Base-by-base conservation (phyloP, 2,888 invertebrate genomes). In the Matsumyia berberina region DNA sequence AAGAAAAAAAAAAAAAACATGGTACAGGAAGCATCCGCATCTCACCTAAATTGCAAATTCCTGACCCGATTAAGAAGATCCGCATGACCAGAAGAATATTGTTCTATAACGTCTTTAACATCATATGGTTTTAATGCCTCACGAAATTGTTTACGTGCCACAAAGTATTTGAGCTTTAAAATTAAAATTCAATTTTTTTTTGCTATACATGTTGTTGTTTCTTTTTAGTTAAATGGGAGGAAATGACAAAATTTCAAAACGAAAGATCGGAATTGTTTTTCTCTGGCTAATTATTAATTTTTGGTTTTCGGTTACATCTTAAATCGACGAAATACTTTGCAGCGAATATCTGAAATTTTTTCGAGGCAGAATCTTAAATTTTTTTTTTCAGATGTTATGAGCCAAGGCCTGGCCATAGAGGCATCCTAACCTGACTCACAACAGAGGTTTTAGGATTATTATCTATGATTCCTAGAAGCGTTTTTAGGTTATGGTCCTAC, bases 61-160 rank as follows among this genome's bases (percentile, higher is more conserved):
- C 96, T 96, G 91, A 96, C 96, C 92, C 97, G 93, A 91, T 96
- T 95, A 91, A 97, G 94, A 92, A 97, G 95, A 93, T 97, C 97
- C 87, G 97, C 96, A 92, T 96, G 96, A 90, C 95, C 95, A 89
- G 96, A 96, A 86, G 96, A 96, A 93, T 97, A 97, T 93, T 97
- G 97, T 92, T 97, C 97, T 92, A 97, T 97, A 92, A 97, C 97
- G 93, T 97, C 97, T 94, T 97, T 97, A 91, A 97, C 97, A 93
- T 97, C 97, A 93, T 97, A 97, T 88, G 97, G 97, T 93, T 97
- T 96, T 92, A 97, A 94, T 90, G 97, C 97, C 93, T 97, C 97
- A 93, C 96, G 96, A 94, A 97, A 97, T 93, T 97, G 96, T 93
- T 95, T 94, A 92, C 97, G 94, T 91, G 97, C 96, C 92, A 97